Percentiles rank a stretch among this genome's conserved stretches.
Conservation (phyloP, 2,113 vertebrate species). For the Zosterops borbonicus region DNA sequence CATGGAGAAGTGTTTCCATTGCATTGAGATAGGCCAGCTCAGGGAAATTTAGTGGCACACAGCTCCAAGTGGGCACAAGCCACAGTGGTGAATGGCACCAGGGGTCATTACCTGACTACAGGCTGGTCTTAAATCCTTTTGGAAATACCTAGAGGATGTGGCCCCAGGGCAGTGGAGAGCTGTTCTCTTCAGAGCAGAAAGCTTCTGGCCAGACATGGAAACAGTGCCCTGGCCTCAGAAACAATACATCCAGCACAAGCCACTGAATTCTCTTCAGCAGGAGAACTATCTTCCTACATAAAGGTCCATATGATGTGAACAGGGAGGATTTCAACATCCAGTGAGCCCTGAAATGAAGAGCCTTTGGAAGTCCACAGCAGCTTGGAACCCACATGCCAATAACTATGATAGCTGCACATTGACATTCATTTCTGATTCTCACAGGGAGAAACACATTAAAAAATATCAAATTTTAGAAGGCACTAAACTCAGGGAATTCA, state of each 20-base stretch:
- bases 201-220: not conserved
- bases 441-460: not conserved
- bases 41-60: not conserved
- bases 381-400: rapidly evolving
- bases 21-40: not conserved
- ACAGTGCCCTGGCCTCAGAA: not conserved
- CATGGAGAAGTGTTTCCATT: not conserved
- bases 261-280: not conserved
- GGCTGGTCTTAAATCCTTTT: not conserved
- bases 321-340: not conserved
- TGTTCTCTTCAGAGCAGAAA: not conserved
- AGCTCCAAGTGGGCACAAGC: not conserved
- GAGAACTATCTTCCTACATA: not conserved
- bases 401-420: not conserved
- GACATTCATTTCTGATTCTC: not conserved
- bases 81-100: not conserved
- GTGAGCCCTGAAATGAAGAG: not conserved
- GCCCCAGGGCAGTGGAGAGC: not conserved
- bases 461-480: not conserved
- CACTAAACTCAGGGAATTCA: not conserved
- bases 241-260: rapidly evolving
- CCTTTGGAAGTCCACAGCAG: rapidly evolving
- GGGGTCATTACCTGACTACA: not conserved
- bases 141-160: rapidly evolving
- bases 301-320: not conserved